Conservation (phyloP, 2,113 vertebrate species). For the Cynocephalus volans region DNA sequence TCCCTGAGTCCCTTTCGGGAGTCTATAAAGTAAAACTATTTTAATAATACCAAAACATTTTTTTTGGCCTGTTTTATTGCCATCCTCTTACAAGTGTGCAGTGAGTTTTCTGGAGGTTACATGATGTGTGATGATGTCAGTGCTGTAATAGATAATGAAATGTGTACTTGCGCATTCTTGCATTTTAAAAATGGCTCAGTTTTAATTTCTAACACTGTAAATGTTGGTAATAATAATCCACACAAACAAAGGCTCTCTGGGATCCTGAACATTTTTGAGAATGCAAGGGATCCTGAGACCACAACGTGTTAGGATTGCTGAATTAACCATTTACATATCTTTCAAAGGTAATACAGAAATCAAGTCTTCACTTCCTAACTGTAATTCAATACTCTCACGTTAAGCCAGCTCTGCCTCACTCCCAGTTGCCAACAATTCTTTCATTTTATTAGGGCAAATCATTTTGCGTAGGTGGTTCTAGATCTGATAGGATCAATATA, state of each 20-base stretch:
- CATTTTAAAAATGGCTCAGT: neutral
- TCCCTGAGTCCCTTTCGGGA: neutral
- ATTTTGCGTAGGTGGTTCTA: neutral
- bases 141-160: neutral
- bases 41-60: neutral
- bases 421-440: neutral
- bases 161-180: neutral
- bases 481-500: neutral
- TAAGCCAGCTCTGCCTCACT: neutral
- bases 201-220: neutral
- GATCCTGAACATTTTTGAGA: neutral
- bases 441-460: neutral
- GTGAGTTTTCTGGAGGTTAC: neutral
- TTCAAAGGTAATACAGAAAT: neutral
- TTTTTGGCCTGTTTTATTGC: neutral
- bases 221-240: neutral
- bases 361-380: neutral
- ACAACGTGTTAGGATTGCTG: neutral
- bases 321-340: neutral
- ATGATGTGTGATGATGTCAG: neutral
- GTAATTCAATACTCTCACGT: neutral
- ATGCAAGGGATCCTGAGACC: neutral
- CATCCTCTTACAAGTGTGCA: neutral
- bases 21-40: neutral
- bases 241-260: neutral